Conservation (phyloP, 2,888 invertebrate genomes). For the Oxystoma pomonae region DNA sequence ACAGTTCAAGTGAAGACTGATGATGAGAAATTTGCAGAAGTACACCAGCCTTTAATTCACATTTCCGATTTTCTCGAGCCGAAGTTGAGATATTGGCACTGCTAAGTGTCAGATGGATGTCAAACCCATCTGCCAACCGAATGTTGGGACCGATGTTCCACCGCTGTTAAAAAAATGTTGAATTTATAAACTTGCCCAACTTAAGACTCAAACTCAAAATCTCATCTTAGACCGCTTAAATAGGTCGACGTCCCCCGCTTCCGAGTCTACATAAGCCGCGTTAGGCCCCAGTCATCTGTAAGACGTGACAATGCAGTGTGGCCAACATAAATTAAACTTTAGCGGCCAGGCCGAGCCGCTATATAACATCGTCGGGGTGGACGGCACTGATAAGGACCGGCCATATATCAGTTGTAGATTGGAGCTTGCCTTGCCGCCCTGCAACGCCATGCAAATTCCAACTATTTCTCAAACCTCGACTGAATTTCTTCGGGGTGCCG, state of each 20-base stretch:
- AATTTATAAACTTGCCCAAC: no score
- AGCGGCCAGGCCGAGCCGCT: conserved; percentile 36
- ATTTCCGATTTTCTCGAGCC: no score
- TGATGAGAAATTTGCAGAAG: no score
- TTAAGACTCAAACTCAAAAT: no score
- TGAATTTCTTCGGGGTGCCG: conserved; percentile 21
- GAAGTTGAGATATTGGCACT: no score
- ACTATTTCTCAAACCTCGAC: conserved; percentile 38
- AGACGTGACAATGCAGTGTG: conserved; percentile 49
- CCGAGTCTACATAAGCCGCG: neutral
- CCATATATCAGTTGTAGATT: conserved; percentile 45
- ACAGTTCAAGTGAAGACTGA: no score
- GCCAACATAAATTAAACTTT: conserved; percentile 49
- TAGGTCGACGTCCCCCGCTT: neutral
- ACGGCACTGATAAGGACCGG: conserved; percentile 47
- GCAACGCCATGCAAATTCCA: conserved; percentile 44
- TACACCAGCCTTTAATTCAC: no score
- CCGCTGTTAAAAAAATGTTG: no score
- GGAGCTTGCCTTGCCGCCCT: neutral
- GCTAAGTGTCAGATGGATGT: no score
- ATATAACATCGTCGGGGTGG: conserved; percentile 49
- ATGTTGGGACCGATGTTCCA: no score
- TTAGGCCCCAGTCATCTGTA: conserved; percentile 44
- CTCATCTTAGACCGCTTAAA: no score
- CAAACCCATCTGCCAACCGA: no score